Conservation (phyloP, 2,888 invertebrate species). For the Trachelus troglodyta region DNA sequence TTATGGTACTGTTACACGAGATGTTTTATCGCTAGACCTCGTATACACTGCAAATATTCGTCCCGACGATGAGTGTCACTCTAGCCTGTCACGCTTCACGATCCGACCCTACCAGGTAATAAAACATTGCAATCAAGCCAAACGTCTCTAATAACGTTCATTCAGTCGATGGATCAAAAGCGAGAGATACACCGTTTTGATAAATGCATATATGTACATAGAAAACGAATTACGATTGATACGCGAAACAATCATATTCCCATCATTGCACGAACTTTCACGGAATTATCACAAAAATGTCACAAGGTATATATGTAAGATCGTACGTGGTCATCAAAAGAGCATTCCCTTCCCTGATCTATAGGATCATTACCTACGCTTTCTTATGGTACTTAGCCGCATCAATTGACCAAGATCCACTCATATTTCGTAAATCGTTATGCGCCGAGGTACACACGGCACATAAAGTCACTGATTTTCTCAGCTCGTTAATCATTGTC, state of each 20-base stretch:
- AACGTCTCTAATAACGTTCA: neutral
- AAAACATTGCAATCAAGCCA: neutral
- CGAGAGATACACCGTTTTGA: neutral
- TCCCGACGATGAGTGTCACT: neutral
- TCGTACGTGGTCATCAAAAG: neutral
- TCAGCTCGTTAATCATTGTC: neutral
- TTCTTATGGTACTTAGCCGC: neutral
- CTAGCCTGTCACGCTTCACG: neutral
- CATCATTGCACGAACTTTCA: constrained; percentile 11
- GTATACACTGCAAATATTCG: neutral
- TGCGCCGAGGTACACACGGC: neutral
- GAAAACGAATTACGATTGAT: constrained; percentile 27
- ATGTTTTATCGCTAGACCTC: constrained; percentile 30
- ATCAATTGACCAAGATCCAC: neutral
- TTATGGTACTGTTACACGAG: constrained; percentile 42
- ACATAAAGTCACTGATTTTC: neutral
- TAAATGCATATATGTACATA: constrained; percentile 18
- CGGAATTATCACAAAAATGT: neutral
- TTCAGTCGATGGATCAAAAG: neutral
- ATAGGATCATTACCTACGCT: neutral
- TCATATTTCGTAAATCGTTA: neutral
- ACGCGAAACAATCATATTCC: neutral
- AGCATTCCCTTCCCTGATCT: neutral
- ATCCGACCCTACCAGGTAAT: neutral
- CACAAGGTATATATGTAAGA: neutral